Conservation (phyloP, 2,113 vertebrate species). For the Turdus rufiventris region DNA sequence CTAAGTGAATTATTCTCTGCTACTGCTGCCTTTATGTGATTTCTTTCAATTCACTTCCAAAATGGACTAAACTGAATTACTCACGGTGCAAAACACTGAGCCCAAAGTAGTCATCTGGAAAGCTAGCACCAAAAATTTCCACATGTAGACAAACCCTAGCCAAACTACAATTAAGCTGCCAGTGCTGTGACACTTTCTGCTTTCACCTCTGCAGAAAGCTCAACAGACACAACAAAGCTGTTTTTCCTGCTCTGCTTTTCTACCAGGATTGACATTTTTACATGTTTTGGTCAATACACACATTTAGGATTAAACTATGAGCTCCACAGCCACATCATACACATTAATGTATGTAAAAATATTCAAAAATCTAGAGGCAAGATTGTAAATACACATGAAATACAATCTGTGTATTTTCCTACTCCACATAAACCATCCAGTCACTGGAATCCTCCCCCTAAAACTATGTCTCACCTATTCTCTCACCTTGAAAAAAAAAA, state of each 20-base stretch:
- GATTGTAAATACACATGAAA: slow-evolving; percentile 26
- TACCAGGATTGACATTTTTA: background rate
- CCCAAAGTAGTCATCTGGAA: background rate
- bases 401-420: background rate
- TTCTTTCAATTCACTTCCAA: slow-evolving; percentile 32
- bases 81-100: slow-evolving; percentile 6
- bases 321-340: background rate
- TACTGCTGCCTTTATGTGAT: slow-evolving; percentile 7
- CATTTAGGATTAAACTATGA: background rate
- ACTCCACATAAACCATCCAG: background rate
- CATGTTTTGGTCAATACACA: background rate
- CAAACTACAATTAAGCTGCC: slow-evolving; percentile 4
- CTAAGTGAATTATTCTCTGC: slow-evolving; percentile 6
- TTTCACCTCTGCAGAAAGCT: background rate
- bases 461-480: background rate
- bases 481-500: slow-evolving; percentile 11
- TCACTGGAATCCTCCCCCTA: background rate
- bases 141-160: background rate
- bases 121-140: slow-evolving; percentile 17
- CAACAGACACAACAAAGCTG: background rate
- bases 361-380: background rate
- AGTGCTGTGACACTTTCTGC: background rate
- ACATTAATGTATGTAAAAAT: slow-evolving; percentile 29
- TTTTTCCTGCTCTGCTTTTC: background rate
- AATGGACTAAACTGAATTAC: slow-evolving; percentile 22